Base-by-base conservation (phyloP, 2,113 vertebrate species). In the Eurystomus gularis region DNA sequence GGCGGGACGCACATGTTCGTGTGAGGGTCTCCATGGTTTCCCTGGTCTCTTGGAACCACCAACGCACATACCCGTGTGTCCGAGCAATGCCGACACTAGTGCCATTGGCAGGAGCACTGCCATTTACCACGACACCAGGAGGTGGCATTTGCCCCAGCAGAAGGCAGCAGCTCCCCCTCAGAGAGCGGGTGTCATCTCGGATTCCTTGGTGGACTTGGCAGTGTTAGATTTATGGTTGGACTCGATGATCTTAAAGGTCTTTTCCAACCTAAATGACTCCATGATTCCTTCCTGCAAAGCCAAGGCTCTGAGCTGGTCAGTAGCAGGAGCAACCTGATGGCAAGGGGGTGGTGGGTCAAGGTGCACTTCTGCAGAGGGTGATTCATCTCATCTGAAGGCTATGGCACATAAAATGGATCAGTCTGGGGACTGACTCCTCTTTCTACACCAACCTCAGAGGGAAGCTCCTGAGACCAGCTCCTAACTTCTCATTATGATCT, bases 1-100 rank as follows among this genome's bases (percentile, higher is more conserved):
- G 39, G 69, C 2, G 8, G 48, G 48, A 7, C 20, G 21, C 11
- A 3, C 0, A 0, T 17, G 33, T 5, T 12, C 0, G 0, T 1
- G 3, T 31, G 25, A 49, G 25, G 46, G n/a, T 48, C 4, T 2
- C 60, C 0, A 0, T 15, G 39, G 24, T 20, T 40, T 55, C 31
- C 48, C 24, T 49, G 57, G 4, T 18, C 29, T 26, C 42, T 8
- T 51, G 24, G 13, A 12, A 26, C 42, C 83, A 61, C 37, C 51
- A 19, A 9, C 40, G 25, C 60, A 40, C 8, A 11, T 4, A 10
- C 11, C 13, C 0, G 0, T 6, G 20, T 42, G 18, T 18, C 48
- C 28, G 46, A 69, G 58, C 6, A 6, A 49, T 28, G 26, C n/a
- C 61, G 70, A 40, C 42, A 23, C 26, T 9, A 19, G 31, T 23